Conservation (phyloP, 2,113 vertebrate species). For the Narcine bancroftii region DNA sequence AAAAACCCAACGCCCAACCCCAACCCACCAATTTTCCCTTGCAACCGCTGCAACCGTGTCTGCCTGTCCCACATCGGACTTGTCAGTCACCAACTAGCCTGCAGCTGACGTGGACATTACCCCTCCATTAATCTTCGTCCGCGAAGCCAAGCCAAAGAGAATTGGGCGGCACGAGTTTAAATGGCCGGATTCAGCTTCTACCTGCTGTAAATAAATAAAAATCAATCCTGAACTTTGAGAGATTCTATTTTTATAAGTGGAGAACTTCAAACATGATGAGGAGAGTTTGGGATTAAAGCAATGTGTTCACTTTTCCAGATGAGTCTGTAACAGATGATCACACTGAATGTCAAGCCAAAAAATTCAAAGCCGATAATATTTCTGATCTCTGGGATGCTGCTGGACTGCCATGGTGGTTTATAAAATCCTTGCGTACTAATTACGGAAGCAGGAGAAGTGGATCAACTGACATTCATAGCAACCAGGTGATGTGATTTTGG, state of each 20-base stretch:
- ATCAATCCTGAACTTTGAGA: neutral
- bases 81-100: too few species aligned
- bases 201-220: too few species aligned
- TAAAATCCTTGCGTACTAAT: constrained; percentile 86
- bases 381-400: constrained; percentile 92
- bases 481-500: constrained; percentile 67
- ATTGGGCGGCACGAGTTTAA: too few species aligned
- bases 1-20: too few species aligned
- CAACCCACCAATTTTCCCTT: too few species aligned
- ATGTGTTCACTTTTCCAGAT: constrained; percentile 25
- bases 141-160: too few species aligned
- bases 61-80: too few species aligned
- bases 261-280: neutral
- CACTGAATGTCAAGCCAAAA: constrained; percentile 64
- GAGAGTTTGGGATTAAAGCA: neutral
- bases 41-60: too few species aligned
- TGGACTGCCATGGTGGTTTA: constrained; percentile 96
- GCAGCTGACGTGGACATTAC: too few species aligned
- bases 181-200: too few species aligned
- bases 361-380: constrained; percentile 74
- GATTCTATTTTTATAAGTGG: neutral
- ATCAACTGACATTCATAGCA: constrained; percentile 90
- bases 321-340: constrained; percentile 50
- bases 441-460: constrained; percentile 80
- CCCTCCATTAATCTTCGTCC: too few species aligned